Evolutionary conservation across 2,113 vertebrate species (phyloP).

Genomic region (Nasalis larvatus): DNA sequence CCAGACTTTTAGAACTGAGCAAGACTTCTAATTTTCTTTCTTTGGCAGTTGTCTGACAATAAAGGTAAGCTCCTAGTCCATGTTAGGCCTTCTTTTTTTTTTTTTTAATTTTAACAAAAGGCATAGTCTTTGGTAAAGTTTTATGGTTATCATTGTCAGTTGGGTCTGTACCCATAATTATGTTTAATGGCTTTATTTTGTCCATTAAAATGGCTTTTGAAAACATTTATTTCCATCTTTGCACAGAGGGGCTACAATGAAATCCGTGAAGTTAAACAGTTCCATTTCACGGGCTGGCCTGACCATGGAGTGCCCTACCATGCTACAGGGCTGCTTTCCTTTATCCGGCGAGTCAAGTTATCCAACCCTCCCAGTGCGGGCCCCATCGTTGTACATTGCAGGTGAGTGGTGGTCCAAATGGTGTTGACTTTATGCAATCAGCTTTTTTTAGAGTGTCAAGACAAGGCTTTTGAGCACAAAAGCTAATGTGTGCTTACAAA

Average conservation of each 20-base stretch:
- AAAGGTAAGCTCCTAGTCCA: neutral
- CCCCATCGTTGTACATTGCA: constrained; percentile 99
- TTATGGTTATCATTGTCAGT: neutral
- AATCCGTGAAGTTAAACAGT: constrained; percentile 98
- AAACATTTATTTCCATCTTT: constrained; percentile 15
- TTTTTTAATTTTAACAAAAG: neutral
- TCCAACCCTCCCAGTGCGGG: constrained; percentile 98
- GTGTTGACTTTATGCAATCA: neutral
- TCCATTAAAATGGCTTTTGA: neutral
- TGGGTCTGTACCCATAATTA: neutral
- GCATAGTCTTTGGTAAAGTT: neutral
- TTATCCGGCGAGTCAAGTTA: constrained; percentile 97
- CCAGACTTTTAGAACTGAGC: neutral
- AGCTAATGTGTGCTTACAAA: neutral
- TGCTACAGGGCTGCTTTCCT: constrained; percentile 97
- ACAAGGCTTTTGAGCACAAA: neutral
- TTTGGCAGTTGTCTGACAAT: neutral
- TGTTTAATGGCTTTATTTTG: constrained; percentile 13
- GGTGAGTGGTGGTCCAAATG: constrained; percentile 82
- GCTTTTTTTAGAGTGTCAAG: neutral
- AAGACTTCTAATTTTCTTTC: constrained; percentile 13
- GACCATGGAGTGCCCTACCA: constrained; percentile 99
- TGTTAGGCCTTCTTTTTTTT: neutral
- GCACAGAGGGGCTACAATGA: constrained; percentile 96
- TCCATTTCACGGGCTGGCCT: constrained; percentile 99